Conservation (phyloP, 2,113 vertebrate genomes). For the Loxodonta africana region DNA sequence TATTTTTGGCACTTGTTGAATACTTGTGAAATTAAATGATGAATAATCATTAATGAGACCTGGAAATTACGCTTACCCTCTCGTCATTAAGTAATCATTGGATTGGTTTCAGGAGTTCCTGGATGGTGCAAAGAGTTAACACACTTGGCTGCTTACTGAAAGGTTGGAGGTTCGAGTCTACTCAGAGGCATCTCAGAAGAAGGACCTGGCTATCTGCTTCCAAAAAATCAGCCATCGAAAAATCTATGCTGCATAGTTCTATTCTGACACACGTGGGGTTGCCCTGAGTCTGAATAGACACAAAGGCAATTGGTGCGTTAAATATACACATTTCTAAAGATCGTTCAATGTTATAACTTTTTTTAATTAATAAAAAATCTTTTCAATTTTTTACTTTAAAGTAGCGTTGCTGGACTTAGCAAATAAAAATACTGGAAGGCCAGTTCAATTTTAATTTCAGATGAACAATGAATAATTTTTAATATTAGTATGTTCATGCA, state of each 20-base stretch:
- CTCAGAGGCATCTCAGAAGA: too few relatives aligned
- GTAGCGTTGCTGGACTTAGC: background rate
- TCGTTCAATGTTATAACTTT: background rate
- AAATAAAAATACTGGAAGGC: background rate
- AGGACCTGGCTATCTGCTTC: too few relatives aligned
- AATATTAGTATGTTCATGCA: background rate
- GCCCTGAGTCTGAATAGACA: too few relatives aligned
- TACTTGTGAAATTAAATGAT: slow-evolving; percentile 42
- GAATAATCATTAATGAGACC: background rate
- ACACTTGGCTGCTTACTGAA: too few relatives aligned
- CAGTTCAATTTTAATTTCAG: background rate
- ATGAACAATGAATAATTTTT: background rate
- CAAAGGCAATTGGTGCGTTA: too few relatives aligned
- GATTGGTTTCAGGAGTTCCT: background rate
- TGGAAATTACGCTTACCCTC: background rate
- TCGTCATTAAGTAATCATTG: background rate
- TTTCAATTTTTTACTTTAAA: background rate
- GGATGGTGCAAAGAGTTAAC: too few relatives aligned
- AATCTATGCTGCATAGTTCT: too few relatives aligned
- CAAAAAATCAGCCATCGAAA: too few relatives aligned
- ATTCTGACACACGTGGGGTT: too few relatives aligned
- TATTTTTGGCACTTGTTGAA: slow-evolving; percentile 35
- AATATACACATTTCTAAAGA: background rate
- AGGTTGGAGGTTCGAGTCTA: too few relatives aligned
- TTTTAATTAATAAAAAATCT: background rate